Evolutionary conservation across 2,113 vertebrate species (phyloP).

Genomic region (Apeltes quadracus): DNA sequence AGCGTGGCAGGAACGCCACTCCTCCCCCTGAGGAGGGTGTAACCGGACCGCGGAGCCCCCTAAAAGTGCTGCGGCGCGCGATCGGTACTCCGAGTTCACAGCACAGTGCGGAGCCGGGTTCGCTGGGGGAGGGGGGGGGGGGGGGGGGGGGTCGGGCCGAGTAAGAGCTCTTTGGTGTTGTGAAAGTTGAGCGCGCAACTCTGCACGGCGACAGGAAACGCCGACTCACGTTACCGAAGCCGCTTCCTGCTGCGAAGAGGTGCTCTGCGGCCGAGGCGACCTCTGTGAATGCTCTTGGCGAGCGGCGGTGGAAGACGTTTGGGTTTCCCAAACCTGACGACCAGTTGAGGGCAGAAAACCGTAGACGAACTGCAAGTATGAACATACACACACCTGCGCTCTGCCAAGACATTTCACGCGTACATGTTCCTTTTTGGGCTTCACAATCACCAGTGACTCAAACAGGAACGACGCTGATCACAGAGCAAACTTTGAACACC

Average conservation of each 20-base stretch:
- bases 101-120: neutral
- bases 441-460: neutral
- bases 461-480: neutral
- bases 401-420: neutral
- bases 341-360: neutral
- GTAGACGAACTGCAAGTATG: conserved; percentile 18
- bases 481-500: neutral
- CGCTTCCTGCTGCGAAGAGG: conserved; percentile 69
- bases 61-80: conserved; percentile 63
- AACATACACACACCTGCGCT: conserved; percentile 12
- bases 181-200: conserved; percentile 65
- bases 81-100: conserved; percentile 1
- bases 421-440: neutral
- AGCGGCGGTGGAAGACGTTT: conserved; percentile 16
- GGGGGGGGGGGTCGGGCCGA: neutral
- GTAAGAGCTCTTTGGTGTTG: conserved; percentile 26
- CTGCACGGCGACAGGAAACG: conserved; percentile 63
- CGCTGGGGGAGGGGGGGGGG: too few relatives aligned
- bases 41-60: conserved; percentile 57
- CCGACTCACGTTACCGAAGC: conserved; percentile 69
- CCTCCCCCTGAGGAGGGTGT: conserved; percentile 32
- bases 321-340: conserved; percentile 15
- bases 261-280: conserved; percentile 60
- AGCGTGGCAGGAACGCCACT: conserved; percentile 23
- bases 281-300: conserved; percentile 50